These are phyloP conservation scores for Takifugu bimaculatus DNA, from an alignment of 2,113 vertebrate genomes.

Conservation along the genomic window DNA sequence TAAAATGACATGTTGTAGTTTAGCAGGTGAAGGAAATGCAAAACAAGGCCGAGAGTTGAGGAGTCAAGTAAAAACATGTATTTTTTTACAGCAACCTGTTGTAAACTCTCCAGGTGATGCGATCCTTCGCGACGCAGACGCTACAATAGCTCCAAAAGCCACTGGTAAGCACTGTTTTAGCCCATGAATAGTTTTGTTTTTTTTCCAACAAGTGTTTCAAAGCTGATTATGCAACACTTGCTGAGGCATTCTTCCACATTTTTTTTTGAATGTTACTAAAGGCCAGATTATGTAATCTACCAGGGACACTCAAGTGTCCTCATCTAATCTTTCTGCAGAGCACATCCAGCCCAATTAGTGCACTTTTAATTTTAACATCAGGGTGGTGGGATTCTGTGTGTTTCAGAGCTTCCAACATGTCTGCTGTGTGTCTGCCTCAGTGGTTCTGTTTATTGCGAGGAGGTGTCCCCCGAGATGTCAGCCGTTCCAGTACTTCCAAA, in stretches of 20 bases:
- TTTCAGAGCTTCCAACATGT: constrained; percentile 80
- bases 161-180: constrained; percentile 34
- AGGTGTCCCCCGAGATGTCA: constrained; percentile 77
- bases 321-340: constrained; percentile 12
- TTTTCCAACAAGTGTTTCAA: constrained; percentile 27
- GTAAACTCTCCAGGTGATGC: constrained; percentile 30
- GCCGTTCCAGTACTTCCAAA: constrained; percentile 85
- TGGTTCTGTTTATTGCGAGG: constrained; percentile 94
- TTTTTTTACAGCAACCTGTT: constrained; percentile 49
- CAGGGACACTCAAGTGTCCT: constrained; percentile 37
- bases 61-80: not conserved
- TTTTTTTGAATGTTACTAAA: constrained; percentile 43
- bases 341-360: constrained; percentile 12
- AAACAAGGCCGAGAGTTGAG: not conserved
- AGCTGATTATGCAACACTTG: constrained; percentile 43
- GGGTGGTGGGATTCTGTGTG: not conserved
- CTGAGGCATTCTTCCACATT: constrained; percentile 34
- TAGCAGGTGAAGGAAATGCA: not conserved
- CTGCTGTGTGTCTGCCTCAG: constrained; percentile 88
- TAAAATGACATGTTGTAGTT: constrained; percentile 28
- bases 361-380: not conserved
- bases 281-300: constrained; percentile 45
- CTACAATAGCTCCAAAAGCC: constrained; percentile 13
- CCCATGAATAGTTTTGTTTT: not conserved
- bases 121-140: constrained; percentile 12